Percentiles rank a stretch among this genome's conserved stretches.
Evolutionary conservation across 2,113 vertebrate genomes (phyloP).

Genomic region (Chaenogobius annularis): DNA sequence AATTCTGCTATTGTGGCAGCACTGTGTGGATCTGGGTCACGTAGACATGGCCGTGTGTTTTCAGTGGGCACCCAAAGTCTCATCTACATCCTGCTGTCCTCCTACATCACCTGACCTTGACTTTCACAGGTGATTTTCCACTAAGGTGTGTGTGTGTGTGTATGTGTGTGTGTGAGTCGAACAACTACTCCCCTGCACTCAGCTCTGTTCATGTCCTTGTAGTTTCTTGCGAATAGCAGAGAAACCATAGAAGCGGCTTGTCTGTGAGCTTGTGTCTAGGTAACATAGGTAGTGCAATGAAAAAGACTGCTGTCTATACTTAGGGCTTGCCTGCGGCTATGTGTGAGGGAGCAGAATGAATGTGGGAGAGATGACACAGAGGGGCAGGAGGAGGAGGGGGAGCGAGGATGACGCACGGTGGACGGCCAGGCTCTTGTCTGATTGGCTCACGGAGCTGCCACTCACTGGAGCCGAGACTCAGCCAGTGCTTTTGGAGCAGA

Average conservation of each 20-base stretch:
- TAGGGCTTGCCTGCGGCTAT: conserved; percentile 67
- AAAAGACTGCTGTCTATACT: conserved; percentile 60
- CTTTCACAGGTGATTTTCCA: conserved; percentile 69
- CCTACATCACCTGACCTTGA: conserved; percentile 70
- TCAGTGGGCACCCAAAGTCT: conserved; percentile 37
- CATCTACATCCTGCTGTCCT: conserved; percentile 54
- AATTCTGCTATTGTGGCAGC: conserved; percentile 73
- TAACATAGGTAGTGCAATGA: conserved; percentile 42
- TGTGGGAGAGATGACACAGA: conserved; percentile 64
- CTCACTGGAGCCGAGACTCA: conserved; percentile 68
- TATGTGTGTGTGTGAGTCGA: no score
- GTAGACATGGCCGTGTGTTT: conserved; percentile 42
- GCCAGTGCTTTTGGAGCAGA: conserved; percentile 78
- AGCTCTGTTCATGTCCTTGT: not conserved
- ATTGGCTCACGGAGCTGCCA: conserved; percentile 69
- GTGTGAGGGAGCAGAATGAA: conserved; percentile 59
- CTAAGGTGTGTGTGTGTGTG: conserved; percentile 25
- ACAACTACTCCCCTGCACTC: not conserved
- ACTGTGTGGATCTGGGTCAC: conserved; percentile 69
- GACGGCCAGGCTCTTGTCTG: conserved; percentile 48
- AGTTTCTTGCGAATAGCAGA: not conserved
- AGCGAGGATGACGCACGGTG: conserved; percentile 74
- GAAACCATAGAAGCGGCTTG: not conserved
- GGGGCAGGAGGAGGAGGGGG: conserved; percentile 35
- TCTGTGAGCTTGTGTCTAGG: conserved; percentile 10